Percentiles rank a stretch among this genome's conserved stretches.
These are phyloP conservation scores for Athene noctua DNA, from an alignment of 2,113 vertebrate genomes.

Conservation along the genomic window DNA sequence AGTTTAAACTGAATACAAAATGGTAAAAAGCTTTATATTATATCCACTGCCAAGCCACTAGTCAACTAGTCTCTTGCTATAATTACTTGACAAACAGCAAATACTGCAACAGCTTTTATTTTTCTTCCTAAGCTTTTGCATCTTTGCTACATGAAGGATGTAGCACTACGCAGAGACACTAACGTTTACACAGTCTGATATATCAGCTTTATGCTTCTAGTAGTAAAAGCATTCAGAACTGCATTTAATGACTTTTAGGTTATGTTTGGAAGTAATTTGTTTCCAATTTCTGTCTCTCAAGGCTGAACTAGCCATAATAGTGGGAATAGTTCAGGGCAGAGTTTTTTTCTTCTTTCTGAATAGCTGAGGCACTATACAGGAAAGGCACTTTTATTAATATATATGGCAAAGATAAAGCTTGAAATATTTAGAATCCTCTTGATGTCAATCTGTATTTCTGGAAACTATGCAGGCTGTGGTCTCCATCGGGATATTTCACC, in stretches of 20 bases:
- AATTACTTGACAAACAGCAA: conserved; percentile 29
- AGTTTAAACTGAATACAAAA: conserved; percentile 20
- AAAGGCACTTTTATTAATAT: neutral
- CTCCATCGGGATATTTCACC: neutral
- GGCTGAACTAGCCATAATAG: neutral
- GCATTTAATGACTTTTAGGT: neutral
- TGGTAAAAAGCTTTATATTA: neutral
- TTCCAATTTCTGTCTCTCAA: neutral
- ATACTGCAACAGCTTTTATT: neutral
- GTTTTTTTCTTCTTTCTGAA: neutral
- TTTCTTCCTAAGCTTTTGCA: neutral
- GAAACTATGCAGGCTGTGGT: neutral
- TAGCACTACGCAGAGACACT: neutral
- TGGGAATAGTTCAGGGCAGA: neutral
- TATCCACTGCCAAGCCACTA: conserved; percentile 14
- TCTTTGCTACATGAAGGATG: neutral
- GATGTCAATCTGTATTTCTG: neutral
- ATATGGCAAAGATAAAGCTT: neutral
- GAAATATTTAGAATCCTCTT: neutral
- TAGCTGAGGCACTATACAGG: neutral
- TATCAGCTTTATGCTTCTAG: neutral
- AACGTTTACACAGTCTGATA: neutral
- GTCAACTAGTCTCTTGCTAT: neutral
- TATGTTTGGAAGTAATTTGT: neutral
- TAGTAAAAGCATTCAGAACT: neutral